Conservation (phyloP, 30 jellyfish, hydroid and myxozoan species). For the Sanderia malayensis region DNA sequence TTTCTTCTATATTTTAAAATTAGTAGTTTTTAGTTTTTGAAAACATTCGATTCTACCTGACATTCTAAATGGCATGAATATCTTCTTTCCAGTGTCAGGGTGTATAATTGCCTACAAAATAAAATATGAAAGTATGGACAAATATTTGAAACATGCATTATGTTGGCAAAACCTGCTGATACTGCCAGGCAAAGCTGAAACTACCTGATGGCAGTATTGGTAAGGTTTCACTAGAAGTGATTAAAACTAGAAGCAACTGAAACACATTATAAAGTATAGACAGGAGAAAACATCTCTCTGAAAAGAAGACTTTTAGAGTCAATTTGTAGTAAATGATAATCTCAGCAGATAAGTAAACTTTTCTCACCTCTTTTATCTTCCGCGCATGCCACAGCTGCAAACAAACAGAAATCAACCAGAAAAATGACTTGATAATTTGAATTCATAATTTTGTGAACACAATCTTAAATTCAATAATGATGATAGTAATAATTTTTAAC, state of each 20-base stretch:
- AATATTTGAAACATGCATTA: background rate
- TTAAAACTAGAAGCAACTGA: background rate
- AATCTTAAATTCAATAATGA: background rate
- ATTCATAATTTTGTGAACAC: background rate
- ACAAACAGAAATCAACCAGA: too few relatives aligned
- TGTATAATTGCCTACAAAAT: slow-evolving; percentile 74
- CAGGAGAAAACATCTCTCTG: background rate
- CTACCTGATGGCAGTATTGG: background rate
- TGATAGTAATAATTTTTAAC: background rate
- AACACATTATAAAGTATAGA: background rate
- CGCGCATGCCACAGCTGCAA: slow-evolving; percentile 82
- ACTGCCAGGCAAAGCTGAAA: background rate
- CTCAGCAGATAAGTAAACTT: background rate
- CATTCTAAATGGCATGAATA: slow-evolving; percentile 84
- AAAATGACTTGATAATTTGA: background rate
- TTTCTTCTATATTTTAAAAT: background rate
- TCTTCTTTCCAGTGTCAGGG: slow-evolving; percentile 85
- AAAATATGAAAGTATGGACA: background rate
- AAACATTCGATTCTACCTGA: slow-evolving; percentile 51
- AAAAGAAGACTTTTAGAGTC: background rate
- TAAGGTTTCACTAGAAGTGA: background rate
- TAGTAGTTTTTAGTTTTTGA: background rate
- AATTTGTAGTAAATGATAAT: background rate
- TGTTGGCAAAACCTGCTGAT: background rate
- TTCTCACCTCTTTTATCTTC: slow-evolving; percentile 67